phyloP scores from a whole-genome alignment of 1,140 invertebrate genomes.

The Aphaenogaster floridana region DNA sequence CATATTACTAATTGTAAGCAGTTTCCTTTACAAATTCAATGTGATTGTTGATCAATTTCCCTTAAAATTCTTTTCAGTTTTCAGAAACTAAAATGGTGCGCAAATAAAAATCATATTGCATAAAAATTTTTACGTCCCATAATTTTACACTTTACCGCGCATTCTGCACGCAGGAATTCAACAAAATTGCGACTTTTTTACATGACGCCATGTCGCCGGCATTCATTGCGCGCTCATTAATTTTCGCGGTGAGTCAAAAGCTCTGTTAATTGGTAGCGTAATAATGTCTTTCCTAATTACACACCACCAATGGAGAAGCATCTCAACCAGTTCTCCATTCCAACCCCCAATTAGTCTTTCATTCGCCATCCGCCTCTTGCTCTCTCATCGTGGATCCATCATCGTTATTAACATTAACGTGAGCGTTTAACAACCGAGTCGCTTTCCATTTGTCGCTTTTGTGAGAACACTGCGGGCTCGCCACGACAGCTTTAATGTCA shows the following conservation, averaged over 20 bases:
- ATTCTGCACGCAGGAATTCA: background rate
- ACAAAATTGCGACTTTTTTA: constrained; percentile 48
- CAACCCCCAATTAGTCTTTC: background rate
- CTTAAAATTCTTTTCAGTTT: background rate
- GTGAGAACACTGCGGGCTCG: constrained; percentile 29
- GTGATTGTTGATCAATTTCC: background rate
- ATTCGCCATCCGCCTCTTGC: background rate
- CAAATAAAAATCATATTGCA: background rate
- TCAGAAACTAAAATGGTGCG: background rate
- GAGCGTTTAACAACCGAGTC: constrained; percentile 66
- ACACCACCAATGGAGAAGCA: constrained; percentile 43
- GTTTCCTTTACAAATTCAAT: background rate
- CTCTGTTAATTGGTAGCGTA: constrained; percentile 70
- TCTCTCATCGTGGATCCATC: constrained; percentile 69
- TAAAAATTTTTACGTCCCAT: constrained; percentile 6
- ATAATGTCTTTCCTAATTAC: constrained; percentile 74
- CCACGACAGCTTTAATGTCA: constrained; percentile 65
- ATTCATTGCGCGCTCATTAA: constrained; percentile 66
- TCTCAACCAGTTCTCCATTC: background rate
- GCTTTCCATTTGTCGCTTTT: constrained; percentile 64
- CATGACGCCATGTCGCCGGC: background rate
- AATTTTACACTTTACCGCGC: background rate
- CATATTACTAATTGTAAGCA: background rate
- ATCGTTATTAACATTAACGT: constrained; percentile 76
- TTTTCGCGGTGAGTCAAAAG: constrained; percentile 64